Base-by-base conservation (phyloP, 2,113 vertebrate species). In the Anser brachyrhynchus region DNA sequence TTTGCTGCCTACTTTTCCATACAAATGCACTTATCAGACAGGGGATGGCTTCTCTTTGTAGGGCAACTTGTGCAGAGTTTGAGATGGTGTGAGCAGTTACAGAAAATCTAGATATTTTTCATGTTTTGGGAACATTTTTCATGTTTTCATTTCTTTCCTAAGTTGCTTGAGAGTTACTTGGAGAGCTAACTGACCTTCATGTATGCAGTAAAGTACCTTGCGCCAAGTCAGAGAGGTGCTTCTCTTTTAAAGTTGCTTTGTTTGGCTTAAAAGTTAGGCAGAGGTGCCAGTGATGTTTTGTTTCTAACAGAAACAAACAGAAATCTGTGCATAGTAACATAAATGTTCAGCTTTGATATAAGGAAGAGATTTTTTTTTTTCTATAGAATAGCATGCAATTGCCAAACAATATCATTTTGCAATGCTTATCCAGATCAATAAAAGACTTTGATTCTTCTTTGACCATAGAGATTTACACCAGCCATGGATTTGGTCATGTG, bases 1-100 rank as follows among this genome's bases (percentile, higher is more conserved):
- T 89, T 78, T 61, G 54, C 26, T 91, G 28, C 44, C 92, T 92
- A 81, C 70, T 84, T 94, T 93, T 54, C 7, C 23, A 33, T 28
- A 7, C 2, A 4, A 82, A 14, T 21, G 5, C n/a, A 26, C 8
- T 91, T 71, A 66, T 15, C 44, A 69, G 44, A 12, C 13, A 69
- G 18, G 43, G 16, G 9, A 19, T 39, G 20, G 9, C 6, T 91
- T 91, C 57, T 61, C 28, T 64, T 86, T 86, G 13, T 51, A 35
- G 21, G 31, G 44, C 74, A 87, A 33, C 12, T 37, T 41, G 1
- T 33, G n/a, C 51, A 29, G 49, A 73, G 10, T 54, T 73, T 62
- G 21, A 77, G 19, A 44, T 7, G 2, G 4, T 39, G 10, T 3
- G 18, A 11, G 1, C 8, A 51, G 13, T 79, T 93, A 61, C 35